A percentile compares a stretch with the other conserved stretches of the same genome.
Evolutionary conservation across 1,140 invertebrate genomes (phyloP).

Genomic region (Drosophila ananassae): DNA sequence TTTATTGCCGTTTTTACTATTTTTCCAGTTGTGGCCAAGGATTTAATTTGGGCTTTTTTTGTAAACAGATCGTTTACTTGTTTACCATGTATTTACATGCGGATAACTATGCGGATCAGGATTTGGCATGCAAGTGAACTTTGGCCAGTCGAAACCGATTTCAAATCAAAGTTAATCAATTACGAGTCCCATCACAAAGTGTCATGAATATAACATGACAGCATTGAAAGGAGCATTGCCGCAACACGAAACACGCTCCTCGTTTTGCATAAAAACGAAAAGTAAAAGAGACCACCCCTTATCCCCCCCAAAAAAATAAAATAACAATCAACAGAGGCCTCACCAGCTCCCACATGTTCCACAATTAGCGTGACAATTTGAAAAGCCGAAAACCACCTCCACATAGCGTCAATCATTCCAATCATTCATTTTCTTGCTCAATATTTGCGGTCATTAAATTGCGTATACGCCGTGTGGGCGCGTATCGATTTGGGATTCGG

Average conservation of each 20-base stretch:
- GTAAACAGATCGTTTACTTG: conserved; percentile 46
- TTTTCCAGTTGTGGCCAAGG: conserved; percentile 23
- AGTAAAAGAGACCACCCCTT: background rate
- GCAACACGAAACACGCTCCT: conserved; percentile 48
- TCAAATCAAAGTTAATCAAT: conserved; percentile 78
- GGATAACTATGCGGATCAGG: conserved; percentile 36
- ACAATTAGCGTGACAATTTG: conserved; percentile 80
- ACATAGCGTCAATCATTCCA: conserved; percentile 36
- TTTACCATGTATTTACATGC: conserved; percentile 49
- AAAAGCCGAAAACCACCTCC: conserved; percentile 63
- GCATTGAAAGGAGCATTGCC: conserved; percentile 16
- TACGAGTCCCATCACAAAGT: conserved; percentile 61
- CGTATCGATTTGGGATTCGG: conserved; percentile 30
- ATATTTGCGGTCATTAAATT: conserved; percentile 69
- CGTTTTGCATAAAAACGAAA: conserved; percentile 28
- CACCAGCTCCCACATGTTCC: conserved; percentile 50
- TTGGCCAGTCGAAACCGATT: conserved; percentile 42
- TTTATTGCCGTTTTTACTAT: background rate
- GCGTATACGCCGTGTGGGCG: conserved; percentile 60
- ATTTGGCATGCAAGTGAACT: conserved; percentile 31
- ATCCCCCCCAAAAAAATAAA: conserved; percentile 8
- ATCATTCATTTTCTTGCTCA: conserved; percentile 22
- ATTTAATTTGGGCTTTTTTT: conserved; percentile 39
- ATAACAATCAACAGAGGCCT: conserved; percentile 30
- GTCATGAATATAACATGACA: conserved; percentile 62